phyloP scores from a whole-genome alignment of 2,888 invertebrate species.

The Leucophora obtusa region DNA sequence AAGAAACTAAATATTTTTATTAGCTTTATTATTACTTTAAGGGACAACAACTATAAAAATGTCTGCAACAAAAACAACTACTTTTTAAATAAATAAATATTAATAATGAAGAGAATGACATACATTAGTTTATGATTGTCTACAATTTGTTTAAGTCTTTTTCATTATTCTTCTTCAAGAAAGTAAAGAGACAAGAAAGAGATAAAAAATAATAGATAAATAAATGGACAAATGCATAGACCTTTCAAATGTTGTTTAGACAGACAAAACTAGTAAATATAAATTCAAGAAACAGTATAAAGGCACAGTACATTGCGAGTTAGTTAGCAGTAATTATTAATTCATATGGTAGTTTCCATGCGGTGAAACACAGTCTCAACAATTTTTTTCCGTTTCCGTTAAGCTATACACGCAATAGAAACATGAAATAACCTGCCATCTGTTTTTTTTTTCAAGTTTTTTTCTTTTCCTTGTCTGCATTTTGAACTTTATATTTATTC shows the following conservation, averaged over 20 bases:
- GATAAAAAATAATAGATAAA: not conserved
- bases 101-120: slow-evolving; percentile 16
- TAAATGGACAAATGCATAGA: not conserved
- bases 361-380: not conserved
- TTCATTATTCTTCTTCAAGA: slow-evolving; percentile 12
- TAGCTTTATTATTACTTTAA: not conserved
- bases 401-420: not conserved
- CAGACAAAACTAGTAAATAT: not conserved
- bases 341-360: not conserved
- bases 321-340: not conserved
- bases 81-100: not conserved
- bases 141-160: slow-evolving; percentile 25
- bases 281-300: not conserved
- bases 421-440: not conserved
- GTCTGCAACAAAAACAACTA: not conserved
- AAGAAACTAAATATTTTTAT: not conserved
- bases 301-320: not conserved
- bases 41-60: not conserved
- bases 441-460: not conserved
- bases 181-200: not conserved
- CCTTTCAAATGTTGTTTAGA: not conserved
- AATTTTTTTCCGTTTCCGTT: not conserved
- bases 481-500: not conserved
- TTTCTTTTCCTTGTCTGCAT: not conserved
- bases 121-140: slow-evolving; percentile 37